A percentile compares a stretch with the other conserved stretches of the same genome.
Evolutionary conservation across 2,888 invertebrate species (phyloP).

Genomic region (Danaus chrysippus): DNA sequence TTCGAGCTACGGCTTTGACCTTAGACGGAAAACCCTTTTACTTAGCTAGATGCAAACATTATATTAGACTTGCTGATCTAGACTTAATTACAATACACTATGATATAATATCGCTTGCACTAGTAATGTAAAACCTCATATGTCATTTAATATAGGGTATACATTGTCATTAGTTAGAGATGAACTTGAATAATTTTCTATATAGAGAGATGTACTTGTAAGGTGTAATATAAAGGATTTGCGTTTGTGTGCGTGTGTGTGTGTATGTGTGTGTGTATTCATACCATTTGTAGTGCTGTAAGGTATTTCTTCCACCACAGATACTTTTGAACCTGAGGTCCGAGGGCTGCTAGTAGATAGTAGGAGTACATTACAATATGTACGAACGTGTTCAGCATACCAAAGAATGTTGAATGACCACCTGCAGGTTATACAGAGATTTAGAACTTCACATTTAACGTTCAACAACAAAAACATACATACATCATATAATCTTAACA

Average conservation of each 20-base stretch:
- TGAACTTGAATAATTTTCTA: neutral
- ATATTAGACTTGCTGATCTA: constrained; percentile 21
- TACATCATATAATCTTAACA: no score
- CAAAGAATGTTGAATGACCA: constrained; percentile 96
- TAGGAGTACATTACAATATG: constrained; percentile 97
- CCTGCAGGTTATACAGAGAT: constrained; percentile 69
- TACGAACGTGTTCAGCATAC: constrained; percentile 95
- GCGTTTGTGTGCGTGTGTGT: neutral
- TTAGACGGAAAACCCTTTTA: constrained; percentile 25
- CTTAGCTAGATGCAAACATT: constrained; percentile 21
- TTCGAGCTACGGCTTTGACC: constrained; percentile 24
- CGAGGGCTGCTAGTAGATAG: constrained; percentile 93
- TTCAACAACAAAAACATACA: no score
- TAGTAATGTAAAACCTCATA: neutral
- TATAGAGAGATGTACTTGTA: neutral
- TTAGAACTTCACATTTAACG: neutral
- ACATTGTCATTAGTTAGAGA: neutral
- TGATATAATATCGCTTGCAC: constrained; percentile 19
- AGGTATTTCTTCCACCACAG: constrained; percentile 98
- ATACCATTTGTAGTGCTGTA: constrained; percentile 93
- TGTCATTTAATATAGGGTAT: no score
- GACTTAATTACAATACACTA: constrained; percentile 29
- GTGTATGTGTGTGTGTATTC: neutral
- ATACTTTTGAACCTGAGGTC: constrained; percentile 91
- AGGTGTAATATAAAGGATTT: neutral